A percentile compares a stretch with the other conserved stretches of the same genome.
Evolutionary conservation across 2,888 invertebrate genomes (phyloP).

Genomic region (Lacanobia wlatinum): DNA sequence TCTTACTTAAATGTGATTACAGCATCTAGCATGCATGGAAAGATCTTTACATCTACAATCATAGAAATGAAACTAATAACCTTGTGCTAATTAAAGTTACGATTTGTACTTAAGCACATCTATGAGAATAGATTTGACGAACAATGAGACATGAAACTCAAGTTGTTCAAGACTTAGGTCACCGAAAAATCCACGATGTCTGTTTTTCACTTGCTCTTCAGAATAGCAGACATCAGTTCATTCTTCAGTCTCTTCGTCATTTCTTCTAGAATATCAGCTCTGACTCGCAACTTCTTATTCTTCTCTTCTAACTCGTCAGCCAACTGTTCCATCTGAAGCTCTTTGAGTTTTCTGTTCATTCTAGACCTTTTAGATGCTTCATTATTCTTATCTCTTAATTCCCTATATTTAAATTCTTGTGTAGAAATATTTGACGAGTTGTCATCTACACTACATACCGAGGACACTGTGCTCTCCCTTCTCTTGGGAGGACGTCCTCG

Average conservation of each 20-base stretch:
- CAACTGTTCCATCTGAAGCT: slow-evolving; percentile 88
- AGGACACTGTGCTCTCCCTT: slow-evolving; percentile 86
- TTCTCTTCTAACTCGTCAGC: slow-evolving; percentile 91
- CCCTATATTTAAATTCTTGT: slow-evolving; percentile 91
- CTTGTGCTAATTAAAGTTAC: slow-evolving; percentile 48
- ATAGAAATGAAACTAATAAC: slow-evolving; percentile 59
- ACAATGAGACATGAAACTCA: slow-evolving; percentile 71
- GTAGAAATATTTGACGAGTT: slow-evolving; percentile 83
- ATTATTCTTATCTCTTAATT: slow-evolving; percentile 94
- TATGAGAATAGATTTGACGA: slow-evolving; percentile 70
- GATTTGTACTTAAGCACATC: slow-evolving; percentile 63
- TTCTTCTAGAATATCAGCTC: slow-evolving; percentile 93
- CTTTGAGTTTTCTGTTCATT: slow-evolving; percentile 92
- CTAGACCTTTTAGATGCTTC: slow-evolving; percentile 94
- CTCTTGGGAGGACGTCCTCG: slow-evolving; percentile 91
- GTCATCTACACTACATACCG: slow-evolving; percentile 85
- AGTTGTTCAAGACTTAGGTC: slow-evolving; percentile 65
- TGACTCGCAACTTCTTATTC: slow-evolving; percentile 92
- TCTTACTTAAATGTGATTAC: slow-evolving; percentile 54
- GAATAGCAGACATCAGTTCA: slow-evolving; percentile 92
- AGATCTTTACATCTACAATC: slow-evolving; percentile 59
- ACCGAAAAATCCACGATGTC: slow-evolving; percentile 45
- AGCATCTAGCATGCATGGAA: slow-evolving; percentile 62
- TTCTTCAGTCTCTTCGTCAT: slow-evolving; percentile 92
- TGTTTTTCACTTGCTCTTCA: slow-evolving; percentile 86